Evolutionary conservation across 1,140 invertebrate species (phyloP).

Genomic region (Pachyrhynchus sulphureomaculatus): DNA sequence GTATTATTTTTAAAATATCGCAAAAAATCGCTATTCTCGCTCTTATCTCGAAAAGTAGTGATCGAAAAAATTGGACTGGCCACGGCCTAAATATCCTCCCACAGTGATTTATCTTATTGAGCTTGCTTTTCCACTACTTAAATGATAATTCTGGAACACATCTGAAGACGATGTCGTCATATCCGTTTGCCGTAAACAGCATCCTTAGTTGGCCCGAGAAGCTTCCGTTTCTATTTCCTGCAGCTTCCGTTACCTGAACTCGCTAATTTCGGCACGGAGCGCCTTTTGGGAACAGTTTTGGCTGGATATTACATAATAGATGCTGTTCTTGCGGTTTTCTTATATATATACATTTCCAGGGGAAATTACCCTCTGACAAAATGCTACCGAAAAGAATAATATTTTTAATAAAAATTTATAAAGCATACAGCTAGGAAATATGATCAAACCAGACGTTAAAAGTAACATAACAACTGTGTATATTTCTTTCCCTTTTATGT

Average conservation of each 20-base stretch:
- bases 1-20: too few relatives aligned
- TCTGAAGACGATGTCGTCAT: slow-evolving; percentile 8
- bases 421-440: not conserved
- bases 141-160: not conserved
- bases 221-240: slow-evolving; percentile 29
- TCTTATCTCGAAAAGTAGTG: too few relatives aligned
- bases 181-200: slow-evolving; percentile 22
- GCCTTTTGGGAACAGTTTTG: slow-evolving; percentile 9
- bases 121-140: too few relatives aligned
- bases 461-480: too few relatives aligned
- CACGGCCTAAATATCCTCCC: too few relatives aligned
- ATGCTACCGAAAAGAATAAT: not conserved
- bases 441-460: too few relatives aligned
- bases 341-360: slow-evolving; percentile 16
- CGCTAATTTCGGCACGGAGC: slow-evolving; percentile 9
- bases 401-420: not conserved
- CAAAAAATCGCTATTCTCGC: too few relatives aligned
- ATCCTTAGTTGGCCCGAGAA: slow-evolving; percentile 27
- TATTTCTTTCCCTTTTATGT: too few relatives aligned
- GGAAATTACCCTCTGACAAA: slow-evolving; percentile 12
- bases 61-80: too few relatives aligned
- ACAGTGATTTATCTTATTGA: too few relatives aligned
- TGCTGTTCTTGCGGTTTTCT: slow-evolving; percentile 25
- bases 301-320: slow-evolving; percentile 22
- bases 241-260: slow-evolving; percentile 26